Evolutionary conservation across 2,113 vertebrate genomes (phyloP), one percentile per base, ranked within the genome.

Genomic region (Strix aluco): DNA sequence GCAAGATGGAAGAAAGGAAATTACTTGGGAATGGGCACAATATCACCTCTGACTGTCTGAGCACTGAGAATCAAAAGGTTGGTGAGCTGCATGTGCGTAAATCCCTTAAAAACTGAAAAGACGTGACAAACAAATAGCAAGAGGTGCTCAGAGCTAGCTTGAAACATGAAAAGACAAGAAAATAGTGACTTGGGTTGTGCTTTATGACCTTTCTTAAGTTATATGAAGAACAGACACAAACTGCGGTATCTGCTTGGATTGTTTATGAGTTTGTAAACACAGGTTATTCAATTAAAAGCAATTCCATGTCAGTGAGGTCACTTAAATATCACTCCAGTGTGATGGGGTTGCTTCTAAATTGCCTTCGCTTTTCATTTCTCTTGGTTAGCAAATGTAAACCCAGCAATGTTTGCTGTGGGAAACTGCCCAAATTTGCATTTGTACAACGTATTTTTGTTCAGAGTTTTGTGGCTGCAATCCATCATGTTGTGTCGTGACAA

Each of bases 11-110:
- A 16, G 69, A 57, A 80, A n/a, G 17, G 14, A 14, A 85, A 32
- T 71, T 61, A 11, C 46, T 72, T 20, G 8, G 49, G 47, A 88
- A 38, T 0, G 2, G 62, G 69, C 54, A 17, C 0, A 0, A 0
- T 46, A 21, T 42, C 0, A 1, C 65, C 38, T 71, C 54, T 7
- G 18, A 14, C 15, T 29, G 72, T 9, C 36, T 0, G 0, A n/a
- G 30, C 40, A 74, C 63, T 32, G 32, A 44, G 71, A 32, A 59
- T 25, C 1, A 2, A 21, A 42, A 54, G 22, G 14, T 0, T 47
- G 54, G 19, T 32, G 67, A 70, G 47, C 51, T 59, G 32, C 9
- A 6, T 9, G 23, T 36, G 26, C 1, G 5, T 11, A 23, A 57
- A 59, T 6, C 15, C 52, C 23, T 47, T 18, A 19, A 47, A 59